Evolutionary conservation across 2,113 vertebrate species (phyloP).

Genomic region (Takifugu bimaculatus): DNA sequence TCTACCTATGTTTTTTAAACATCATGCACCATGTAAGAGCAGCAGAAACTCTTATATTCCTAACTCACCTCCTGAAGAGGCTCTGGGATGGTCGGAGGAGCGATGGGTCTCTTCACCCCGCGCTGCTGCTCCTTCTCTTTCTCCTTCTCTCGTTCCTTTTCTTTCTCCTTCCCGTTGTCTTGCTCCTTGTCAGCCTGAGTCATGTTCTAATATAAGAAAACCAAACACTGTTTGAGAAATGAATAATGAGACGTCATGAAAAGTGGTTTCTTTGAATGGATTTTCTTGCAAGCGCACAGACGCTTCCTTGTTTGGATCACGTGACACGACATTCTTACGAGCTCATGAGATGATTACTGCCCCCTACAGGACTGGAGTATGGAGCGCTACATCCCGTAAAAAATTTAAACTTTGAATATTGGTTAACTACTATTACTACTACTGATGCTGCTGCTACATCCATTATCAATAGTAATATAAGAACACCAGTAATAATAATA

Average conservation of each 20-base stretch:
- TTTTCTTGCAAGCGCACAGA: neutral
- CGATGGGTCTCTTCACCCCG: conserved; percentile 90
- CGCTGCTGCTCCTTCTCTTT: conserved; percentile 94
- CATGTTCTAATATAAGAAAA: conserved; percentile 62
- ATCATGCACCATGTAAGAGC: no score
- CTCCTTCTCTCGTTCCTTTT: conserved; percentile 83
- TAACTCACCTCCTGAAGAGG: conserved; percentile 83
- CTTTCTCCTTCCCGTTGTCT: conserved; percentile 87
- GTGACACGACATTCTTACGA: neutral
- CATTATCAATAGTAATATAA: no score
- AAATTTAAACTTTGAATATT: neutral
- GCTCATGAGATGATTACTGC: neutral
- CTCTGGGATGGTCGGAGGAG: conserved; percentile 88
- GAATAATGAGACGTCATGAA: neutral
- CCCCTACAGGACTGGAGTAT: neutral
- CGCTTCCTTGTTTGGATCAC: neutral
- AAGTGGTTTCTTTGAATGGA: neutral
- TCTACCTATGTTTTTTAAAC: no score
- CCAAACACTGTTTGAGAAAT: neutral
- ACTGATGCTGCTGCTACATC: no score
- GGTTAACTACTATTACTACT: no score
- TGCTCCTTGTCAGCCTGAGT: conserved; percentile 92
- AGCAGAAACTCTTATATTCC: neutral
- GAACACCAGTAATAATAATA: no score
- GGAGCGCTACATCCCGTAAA: neutral